Conservation (phyloP, 2,797 vertebrate genomes). For the Chanos chanos region DNA sequence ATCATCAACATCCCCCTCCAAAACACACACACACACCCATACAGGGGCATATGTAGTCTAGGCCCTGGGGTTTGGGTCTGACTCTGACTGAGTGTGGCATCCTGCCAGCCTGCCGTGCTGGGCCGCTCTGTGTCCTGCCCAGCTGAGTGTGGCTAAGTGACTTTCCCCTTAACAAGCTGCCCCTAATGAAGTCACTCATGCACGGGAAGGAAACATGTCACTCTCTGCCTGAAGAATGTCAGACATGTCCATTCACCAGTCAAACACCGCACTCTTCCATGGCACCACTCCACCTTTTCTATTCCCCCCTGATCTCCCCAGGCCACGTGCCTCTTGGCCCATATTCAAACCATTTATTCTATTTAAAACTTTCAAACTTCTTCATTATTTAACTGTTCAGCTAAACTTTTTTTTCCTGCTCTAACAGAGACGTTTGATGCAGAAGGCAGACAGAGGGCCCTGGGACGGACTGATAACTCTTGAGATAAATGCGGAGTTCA, state of each 20-base stretch:
- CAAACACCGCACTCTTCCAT: slow-evolving; percentile 24
- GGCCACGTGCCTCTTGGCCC: no score
- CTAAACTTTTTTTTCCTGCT: no score
- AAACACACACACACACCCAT: background rate
- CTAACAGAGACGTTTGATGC: no score
- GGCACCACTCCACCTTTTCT: slow-evolving; percentile 24
- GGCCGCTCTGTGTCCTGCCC: slow-evolving; percentile 51
- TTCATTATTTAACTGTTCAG: no score
- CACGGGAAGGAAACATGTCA: slow-evolving; percentile 62
- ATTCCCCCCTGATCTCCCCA: no score
- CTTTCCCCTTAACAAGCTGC: slow-evolving; percentile 58
- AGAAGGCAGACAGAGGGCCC: no score
- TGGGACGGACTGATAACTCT: no score
- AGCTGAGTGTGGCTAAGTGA: slow-evolving; percentile 68
- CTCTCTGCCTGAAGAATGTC: slow-evolving; percentile 58
- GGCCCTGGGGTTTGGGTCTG: slow-evolving; percentile 1
- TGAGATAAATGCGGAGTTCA: no score
- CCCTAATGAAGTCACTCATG: slow-evolving; percentile 71
- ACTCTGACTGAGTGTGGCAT: background rate
- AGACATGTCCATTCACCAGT: slow-evolving; percentile 46
- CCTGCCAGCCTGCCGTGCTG: slow-evolving; percentile 34
- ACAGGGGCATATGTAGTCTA: background rate
- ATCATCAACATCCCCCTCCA: no score
- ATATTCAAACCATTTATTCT: no score
- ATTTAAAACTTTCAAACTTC: no score